Evolutionary conservation across 53 echinoderm and acorn worm species (phyloP).

Genomic region (Holothuria scabra): DNA sequence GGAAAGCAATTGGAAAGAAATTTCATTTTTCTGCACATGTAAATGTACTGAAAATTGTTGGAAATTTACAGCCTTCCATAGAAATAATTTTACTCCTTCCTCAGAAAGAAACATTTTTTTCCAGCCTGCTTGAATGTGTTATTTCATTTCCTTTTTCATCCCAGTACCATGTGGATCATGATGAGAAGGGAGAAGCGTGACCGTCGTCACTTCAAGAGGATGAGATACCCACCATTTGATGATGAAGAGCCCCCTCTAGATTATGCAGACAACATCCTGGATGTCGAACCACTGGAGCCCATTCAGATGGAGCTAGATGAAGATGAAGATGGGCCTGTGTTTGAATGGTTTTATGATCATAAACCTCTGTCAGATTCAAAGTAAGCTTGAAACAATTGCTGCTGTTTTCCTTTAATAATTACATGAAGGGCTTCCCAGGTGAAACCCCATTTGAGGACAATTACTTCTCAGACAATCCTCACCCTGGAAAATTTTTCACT

Average conservation of each 20-base stretch:
- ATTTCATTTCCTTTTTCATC: neutral
- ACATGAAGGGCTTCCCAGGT: too few species aligned
- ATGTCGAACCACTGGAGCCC: slow-evolving; percentile 95
- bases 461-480: too few species aligned
- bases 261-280: slow-evolving; percentile 97
- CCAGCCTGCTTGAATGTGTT: too few species aligned
- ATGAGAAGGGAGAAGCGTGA: slow-evolving; percentile 99
- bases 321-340: slow-evolving; percentile 93
- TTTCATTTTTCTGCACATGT: too few species aligned
- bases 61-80: too few species aligned
- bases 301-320: slow-evolving; percentile 99
- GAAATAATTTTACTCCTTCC: too few species aligned
- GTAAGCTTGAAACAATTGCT: slow-evolving; percentile 53
- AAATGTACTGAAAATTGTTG: too few species aligned
- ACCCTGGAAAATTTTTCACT: too few species aligned
- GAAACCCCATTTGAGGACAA: too few species aligned
- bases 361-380: slow-evolving; percentile 89
- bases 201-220: slow-evolving; percentile 97
- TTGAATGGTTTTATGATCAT: slow-evolving; percentile 99
- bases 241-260: slow-evolving; percentile 99
- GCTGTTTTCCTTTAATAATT: neutral
- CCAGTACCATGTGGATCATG: slow-evolving; percentile 99
- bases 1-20: too few species aligned
- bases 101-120: too few species aligned
- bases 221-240: slow-evolving; percentile 99